phyloP scores from a whole-genome alignment of 2,888 invertebrate species.

The Folsomia manolachei region DNA sequence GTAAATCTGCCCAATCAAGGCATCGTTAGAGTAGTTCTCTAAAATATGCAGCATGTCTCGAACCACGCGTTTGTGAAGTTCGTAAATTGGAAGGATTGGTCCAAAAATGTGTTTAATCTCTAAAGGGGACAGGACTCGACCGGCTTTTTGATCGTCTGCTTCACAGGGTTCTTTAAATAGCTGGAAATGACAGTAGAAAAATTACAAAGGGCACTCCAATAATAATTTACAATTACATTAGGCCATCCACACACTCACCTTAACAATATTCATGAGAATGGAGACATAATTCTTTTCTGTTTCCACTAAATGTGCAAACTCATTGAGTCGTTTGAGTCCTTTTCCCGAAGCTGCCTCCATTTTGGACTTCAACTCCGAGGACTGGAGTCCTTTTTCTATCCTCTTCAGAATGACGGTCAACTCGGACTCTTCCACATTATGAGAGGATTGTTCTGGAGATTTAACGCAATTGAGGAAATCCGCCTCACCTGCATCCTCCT shows the following conservation, averaged over 20 bases:
- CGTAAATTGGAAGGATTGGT: slow-evolving; percentile 89
- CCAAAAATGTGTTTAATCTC: slow-evolving; percentile 94
- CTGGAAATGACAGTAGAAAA: slow-evolving; percentile 57
- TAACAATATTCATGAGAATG: slow-evolving; percentile 88
- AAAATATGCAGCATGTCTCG: slow-evolving; percentile 64
- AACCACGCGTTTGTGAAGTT: slow-evolving; percentile 78
- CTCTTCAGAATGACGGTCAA: slow-evolving; percentile 44
- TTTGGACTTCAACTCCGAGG: slow-evolving; percentile 62
- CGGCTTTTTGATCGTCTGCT: slow-evolving; percentile 74
- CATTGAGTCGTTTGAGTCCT: slow-evolving; percentile 61
- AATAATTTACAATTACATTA: slow-evolving; percentile 4
- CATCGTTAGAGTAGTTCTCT: slow-evolving; percentile 83
- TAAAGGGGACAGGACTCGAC: slow-evolving; percentile 78
- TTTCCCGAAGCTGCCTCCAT: slow-evolving; percentile 60
- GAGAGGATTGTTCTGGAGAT: slow-evolving; percentile 40
- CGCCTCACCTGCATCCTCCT: slow-evolving; percentile 61
- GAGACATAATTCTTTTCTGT: slow-evolving; percentile 97
- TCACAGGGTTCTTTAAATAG: slow-evolving; percentile 91
- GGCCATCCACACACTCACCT: too few species aligned
- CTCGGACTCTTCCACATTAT: slow-evolving; percentile 44
- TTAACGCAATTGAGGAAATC: slow-evolving; percentile 43
- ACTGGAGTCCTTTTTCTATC: slow-evolving; percentile 31
- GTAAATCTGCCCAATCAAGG: slow-evolving; percentile 81
- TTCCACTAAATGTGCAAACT: slow-evolving; percentile 86
- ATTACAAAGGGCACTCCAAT: too few species aligned